These are phyloP conservation scores for Eciton burchellii DNA, from an alignment of 1,140 invertebrate species.

Conservation along the genomic window DNA sequence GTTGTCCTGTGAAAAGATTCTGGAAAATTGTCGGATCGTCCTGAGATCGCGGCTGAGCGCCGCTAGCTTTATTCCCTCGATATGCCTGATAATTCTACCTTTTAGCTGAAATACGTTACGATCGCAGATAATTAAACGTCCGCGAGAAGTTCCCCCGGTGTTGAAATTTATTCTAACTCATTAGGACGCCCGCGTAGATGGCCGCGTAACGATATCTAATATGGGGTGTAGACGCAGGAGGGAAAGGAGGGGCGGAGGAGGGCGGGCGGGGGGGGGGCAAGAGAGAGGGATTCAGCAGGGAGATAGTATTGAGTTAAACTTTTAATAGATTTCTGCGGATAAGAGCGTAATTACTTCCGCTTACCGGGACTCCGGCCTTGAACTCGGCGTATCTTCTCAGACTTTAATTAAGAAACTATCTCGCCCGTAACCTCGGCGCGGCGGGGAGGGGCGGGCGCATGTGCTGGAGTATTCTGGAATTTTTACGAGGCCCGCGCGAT, in stretches of 20 bases:
- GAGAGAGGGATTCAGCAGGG: constrained; percentile 35
- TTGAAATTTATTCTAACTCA: constrained; percentile 53
- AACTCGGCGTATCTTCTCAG: constrained; percentile 61
- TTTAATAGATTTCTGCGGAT: constrained; percentile 69
- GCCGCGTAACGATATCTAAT: constrained; percentile 64
- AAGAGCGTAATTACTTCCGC: constrained; percentile 68
- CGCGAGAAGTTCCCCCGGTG: constrained; percentile 20
- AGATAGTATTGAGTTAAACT: constrained; percentile 60
- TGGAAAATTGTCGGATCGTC: not conserved
- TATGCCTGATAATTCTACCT: not conserved
- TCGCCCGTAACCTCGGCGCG: constrained; percentile 67
- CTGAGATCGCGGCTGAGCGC: not conserved
- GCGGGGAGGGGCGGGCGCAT: constrained; percentile 49
- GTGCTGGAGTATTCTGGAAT: constrained; percentile 62
- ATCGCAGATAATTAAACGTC: constrained; percentile 24
- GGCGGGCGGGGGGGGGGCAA: too few relatives aligned
- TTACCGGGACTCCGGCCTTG: constrained; percentile 64
- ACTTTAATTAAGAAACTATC: constrained; percentile 82
- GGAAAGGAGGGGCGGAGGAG: too few relatives aligned
- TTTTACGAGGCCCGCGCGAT: constrained; percentile 70
- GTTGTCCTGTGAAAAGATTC: constrained; percentile 4
- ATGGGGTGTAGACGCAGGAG: too few relatives aligned
- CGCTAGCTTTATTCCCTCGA: constrained; percentile 33
- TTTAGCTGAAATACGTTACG: not conserved
- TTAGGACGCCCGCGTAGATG: constrained; percentile 44